phyloP scores from a whole-genome alignment of 2,797 vertebrate genomes.

The Paratrypauchen microcephalus region DNA sequence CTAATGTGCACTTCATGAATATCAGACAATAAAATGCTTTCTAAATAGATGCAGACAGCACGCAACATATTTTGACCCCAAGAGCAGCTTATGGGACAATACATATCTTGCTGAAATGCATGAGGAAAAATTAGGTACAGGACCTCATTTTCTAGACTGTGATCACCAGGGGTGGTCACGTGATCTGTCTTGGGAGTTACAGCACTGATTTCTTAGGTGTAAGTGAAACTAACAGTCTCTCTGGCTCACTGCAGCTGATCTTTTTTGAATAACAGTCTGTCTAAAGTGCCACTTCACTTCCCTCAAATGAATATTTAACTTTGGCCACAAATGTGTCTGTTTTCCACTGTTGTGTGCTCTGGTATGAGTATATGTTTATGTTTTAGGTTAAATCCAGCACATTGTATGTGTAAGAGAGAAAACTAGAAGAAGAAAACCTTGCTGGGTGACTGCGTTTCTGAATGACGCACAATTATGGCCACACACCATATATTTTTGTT shows the following conservation, averaged over 20 bases:
- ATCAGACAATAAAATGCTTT: no score
- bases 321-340: conserved; percentile 1
- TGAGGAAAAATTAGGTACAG: no score
- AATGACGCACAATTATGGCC: conserved; percentile 44
- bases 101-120: no score
- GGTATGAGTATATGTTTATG: conserved; percentile 24
- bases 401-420: conserved; percentile 8
- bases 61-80: no score
- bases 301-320: conserved; percentile 13
- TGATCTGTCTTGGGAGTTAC: neutral
- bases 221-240: neutral
- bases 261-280: neutral
- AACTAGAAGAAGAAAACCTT: conserved; percentile 20
- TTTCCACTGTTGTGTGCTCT: neutral
- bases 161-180: neutral
- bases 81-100: no score
- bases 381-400: neutral
- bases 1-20: no score
- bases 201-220: neutral
- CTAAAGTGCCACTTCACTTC: conserved; percentile 15
- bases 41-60: no score
- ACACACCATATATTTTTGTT: conserved; percentile 35
- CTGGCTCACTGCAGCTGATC: neutral
- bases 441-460: conserved; percentile 33
- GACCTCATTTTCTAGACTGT: neutral